Percentiles rank a stretch among this genome's conserved stretches.
These are phyloP conservation scores for Rotaria magnacalcarata DNA, from an alignment of 2,888 invertebrate genomes.

Conservation along the genomic window DNA sequence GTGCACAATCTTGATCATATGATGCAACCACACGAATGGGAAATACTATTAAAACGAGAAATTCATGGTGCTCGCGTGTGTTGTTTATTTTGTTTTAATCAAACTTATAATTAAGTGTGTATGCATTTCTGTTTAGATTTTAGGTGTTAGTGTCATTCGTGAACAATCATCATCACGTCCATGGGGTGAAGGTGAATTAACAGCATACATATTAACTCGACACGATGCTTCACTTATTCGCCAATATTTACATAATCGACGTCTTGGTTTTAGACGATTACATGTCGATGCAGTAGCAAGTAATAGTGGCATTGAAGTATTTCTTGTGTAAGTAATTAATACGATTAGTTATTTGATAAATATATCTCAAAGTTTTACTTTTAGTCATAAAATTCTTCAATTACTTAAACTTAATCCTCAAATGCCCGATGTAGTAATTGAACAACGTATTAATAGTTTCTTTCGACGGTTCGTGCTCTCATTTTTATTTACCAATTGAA, in stretches of 20 bases:
- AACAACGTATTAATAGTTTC: background rate
- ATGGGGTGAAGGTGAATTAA: constrained; percentile 28
- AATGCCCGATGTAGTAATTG: background rate
- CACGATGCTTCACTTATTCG: constrained; percentile 24
- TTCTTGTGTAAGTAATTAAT: background rate
- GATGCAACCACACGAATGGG: constrained; percentile 36
- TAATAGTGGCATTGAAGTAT: constrained; percentile 9
- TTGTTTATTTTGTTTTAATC: background rate
- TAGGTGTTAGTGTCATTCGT: background rate
- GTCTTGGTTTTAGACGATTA: constrained; percentile 32
- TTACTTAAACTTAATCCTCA: background rate
- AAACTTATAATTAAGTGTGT: background rate
- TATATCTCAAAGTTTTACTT: background rate
- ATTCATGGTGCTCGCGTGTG: constrained; percentile 10
- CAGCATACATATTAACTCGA: constrained; percentile 8
- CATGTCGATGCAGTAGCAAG: background rate
- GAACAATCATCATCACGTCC: constrained; percentile 13
- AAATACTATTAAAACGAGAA: background rate
- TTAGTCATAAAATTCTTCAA: background rate
- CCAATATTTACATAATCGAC: constrained; percentile 14
- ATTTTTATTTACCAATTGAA: background rate
- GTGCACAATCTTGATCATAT: constrained; percentile 26
- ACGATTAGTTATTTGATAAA: background rate
- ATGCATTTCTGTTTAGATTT: background rate
- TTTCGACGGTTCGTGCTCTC: background rate